Evolutionary conservation across 2,888 invertebrate species (phyloP), one percentile per base, ranked within the genome.

Genomic region (Itoplectis maculator): DNA sequence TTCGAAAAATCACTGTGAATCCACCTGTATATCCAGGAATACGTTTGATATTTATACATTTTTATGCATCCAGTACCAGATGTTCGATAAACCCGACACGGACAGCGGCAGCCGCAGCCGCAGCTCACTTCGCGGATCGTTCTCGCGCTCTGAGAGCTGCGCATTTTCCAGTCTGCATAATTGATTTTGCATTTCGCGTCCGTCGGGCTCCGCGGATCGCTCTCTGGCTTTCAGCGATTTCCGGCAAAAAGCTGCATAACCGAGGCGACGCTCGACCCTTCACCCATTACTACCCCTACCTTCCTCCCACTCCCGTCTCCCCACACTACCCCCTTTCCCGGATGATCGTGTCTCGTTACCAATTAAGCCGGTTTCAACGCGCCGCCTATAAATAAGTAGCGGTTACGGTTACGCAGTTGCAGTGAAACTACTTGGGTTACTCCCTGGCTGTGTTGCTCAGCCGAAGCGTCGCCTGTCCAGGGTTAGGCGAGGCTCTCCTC

Each of bases 391-490:
- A 88, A 89, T 90, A 88, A 90, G 87, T 89, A 88, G 86, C 84
- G 89, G 90, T 90, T 90, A 89, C 87, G 85, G 88, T 90, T 90
- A 88, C 90, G 87, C 85, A 86, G 86, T 87, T 83, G 84, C 86
- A 81, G 86, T 86, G 86, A 82, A 68, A 88, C 86, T 72, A 84
- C 86, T 87, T 89, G 86, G 87, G 85, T 88, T 86, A 88, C 84
- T 78, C 18, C 29, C 3, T 29, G 2, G 29, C 3, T 29, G 2
- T 2, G 29, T 29, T 29, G 35, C 59, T 65, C 78, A 42, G 47
- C 51, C 47, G 11, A 18, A 15, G 37, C 37, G 13, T 45, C 47
- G 35, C 29, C 29, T 9, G 45, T n/a, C n/a, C n/a, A n/a, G 59
- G 56, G 45, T 20, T 82, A 74, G 73, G 77, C 65, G 3, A 61